Percentiles rank a stretch among this genome's conserved stretches.
Evolutionary conservation across 2,113 vertebrate genomes (phyloP).

Genomic region (Felis chaus): DNA sequence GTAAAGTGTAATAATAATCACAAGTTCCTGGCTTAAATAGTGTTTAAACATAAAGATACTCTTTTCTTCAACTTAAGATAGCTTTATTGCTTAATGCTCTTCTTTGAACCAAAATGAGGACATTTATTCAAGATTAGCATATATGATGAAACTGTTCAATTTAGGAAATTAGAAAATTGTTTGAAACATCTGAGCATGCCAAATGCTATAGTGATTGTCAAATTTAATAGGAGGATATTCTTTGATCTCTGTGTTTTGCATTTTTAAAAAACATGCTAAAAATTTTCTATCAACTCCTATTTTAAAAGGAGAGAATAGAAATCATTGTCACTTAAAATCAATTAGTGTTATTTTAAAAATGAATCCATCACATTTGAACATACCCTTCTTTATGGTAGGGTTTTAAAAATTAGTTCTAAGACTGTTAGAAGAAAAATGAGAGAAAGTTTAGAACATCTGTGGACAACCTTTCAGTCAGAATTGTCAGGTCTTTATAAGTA

Average conservation of each 20-base stretch:
- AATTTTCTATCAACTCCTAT: not conserved
- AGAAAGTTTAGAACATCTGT: not conserved
- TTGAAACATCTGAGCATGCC: conserved; percentile 20
- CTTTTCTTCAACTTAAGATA: not conserved
- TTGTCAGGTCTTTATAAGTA: not conserved
- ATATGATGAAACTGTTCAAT: not conserved
- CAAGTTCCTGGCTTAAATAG: not conserved
- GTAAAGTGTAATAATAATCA: not conserved
- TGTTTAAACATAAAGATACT: not conserved
- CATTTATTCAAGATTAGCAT: conserved; percentile 9
- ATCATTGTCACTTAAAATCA: conserved; percentile 30
- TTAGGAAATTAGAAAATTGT: conserved; percentile 35
- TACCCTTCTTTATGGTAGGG: not conserved
- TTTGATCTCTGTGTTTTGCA: not conserved
- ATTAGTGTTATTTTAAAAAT: conserved; percentile 1
- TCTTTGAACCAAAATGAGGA: conserved; percentile 34
- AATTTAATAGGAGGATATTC: not conserved
- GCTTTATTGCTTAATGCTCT: conserved; percentile 39
- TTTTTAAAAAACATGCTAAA: not conserved
- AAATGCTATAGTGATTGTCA: not conserved
- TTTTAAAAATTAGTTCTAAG: conserved; percentile 3
- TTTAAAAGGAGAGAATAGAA: conserved; percentile 35
- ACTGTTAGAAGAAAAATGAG: not conserved
- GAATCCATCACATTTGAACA: not conserved
- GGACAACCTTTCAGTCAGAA: not conserved